phyloP scores from a whole-genome alignment of 2,113 vertebrate genomes.

The Nettapus auritus region DNA sequence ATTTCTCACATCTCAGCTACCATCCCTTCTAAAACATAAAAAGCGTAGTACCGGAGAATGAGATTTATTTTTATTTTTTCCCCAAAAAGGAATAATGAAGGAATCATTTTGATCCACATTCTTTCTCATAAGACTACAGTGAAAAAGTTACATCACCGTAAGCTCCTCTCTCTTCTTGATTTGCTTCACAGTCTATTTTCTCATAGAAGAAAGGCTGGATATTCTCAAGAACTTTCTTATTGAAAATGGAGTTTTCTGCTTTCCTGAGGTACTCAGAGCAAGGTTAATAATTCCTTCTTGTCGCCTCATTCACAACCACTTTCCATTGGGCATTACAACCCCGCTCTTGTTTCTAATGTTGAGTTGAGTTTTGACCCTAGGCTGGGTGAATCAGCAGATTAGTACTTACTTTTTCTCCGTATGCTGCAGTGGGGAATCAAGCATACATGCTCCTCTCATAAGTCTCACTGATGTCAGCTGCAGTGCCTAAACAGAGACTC shows the following conservation, averaged over 20 bases:
- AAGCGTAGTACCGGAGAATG: not conserved
- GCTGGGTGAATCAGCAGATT: not conserved
- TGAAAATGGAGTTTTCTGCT: not conserved
- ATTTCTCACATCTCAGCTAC: not conserved
- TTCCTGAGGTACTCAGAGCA: not conserved
- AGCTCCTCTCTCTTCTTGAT: not conserved
- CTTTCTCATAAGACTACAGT: not conserved
- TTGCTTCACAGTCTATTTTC: not conserved
- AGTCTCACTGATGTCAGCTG: not conserved
- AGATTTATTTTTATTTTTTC: not conserved
- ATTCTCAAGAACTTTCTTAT: not conserved
- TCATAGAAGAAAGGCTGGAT: not conserved
- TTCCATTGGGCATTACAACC: not conserved
- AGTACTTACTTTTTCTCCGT: not conserved
- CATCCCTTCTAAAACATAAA: not conserved
- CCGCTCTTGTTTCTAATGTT: not conserved
- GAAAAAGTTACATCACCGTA: not conserved
- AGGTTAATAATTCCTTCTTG: not conserved
- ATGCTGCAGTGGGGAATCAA: not conserved
- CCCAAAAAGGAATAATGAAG: not conserved
- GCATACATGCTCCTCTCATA: not conserved
- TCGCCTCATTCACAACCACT: not conserved
- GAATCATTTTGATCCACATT: not conserved
- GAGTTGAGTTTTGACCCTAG: not conserved
- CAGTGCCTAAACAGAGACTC: not conserved